Percentiles rank a stretch among this genome's conserved stretches.
These are phyloP conservation scores for Coendou prehensilis DNA, from an alignment of 2,797 vertebrate species.

Conservation along the genomic window DNA sequence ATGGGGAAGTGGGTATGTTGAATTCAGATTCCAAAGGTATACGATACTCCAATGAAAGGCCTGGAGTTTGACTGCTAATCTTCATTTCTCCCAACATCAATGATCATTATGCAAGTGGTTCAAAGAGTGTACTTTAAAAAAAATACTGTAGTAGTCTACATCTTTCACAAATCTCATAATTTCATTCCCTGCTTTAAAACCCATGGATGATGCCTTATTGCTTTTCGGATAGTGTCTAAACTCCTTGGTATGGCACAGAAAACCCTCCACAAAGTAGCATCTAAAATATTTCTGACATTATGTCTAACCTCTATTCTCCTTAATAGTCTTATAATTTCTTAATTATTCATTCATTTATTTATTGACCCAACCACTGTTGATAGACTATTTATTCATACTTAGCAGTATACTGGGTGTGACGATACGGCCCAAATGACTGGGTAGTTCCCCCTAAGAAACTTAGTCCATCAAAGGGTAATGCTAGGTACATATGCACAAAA, in stretches of 20 bases:
- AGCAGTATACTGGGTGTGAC: neutral
- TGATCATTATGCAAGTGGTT: neutral
- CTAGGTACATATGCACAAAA: neutral
- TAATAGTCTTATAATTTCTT: neutral
- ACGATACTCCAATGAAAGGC: neutral
- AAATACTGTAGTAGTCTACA: neutral
- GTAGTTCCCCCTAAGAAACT: neutral
- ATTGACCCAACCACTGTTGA: neutral
- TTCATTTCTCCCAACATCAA: neutral
- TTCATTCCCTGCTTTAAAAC: neutral
- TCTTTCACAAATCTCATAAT: neutral
- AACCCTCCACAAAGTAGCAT: neutral
- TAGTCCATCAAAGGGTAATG: neutral
- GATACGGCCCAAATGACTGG: neutral
- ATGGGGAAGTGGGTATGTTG: neutral
- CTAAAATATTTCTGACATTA: neutral
- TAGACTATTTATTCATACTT: neutral
- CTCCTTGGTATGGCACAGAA: neutral
- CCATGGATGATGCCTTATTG: neutral
- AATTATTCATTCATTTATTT: neutral
- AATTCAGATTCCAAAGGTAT: neutral
- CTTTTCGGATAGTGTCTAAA: neutral
- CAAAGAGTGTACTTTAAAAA: neutral
- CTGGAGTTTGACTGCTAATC: neutral
- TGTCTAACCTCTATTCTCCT: neutral